Conservation (phyloP, 2,113 vertebrate species). For the Diadophis punctatus region DNA sequence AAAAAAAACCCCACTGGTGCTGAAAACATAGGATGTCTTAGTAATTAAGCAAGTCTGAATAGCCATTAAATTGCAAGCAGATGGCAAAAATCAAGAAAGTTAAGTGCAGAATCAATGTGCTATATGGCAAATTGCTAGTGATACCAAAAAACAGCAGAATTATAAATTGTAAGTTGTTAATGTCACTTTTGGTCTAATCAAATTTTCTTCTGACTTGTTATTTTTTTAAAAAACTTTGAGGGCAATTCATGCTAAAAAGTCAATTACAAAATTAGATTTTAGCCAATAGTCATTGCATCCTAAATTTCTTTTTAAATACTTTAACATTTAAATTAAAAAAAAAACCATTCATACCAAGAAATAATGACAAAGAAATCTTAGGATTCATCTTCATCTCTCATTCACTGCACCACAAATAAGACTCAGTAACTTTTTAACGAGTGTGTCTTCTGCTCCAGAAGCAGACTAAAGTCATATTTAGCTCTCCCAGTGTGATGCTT, state of each 20-base stretch:
- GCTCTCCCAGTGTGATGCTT: background rate
- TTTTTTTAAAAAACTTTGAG: background rate
- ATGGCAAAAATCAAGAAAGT: background rate
- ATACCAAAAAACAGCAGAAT: background rate
- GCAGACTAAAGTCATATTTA: background rate
- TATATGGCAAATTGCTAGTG: background rate
- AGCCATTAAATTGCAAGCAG: slow-evolving; percentile 15
- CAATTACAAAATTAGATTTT: too few relatives aligned
- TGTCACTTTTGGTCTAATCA: background rate
- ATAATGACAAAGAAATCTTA: background rate
- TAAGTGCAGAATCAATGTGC: background rate
- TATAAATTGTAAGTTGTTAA: background rate
- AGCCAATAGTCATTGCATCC: background rate
- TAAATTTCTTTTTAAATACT: background rate
- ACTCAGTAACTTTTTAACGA: background rate
- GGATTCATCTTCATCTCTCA: background rate
- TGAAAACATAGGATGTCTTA: background rate
- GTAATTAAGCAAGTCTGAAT: background rate
- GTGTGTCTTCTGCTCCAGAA: background rate
- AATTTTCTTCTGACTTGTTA: background rate
- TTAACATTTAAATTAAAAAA: background rate
- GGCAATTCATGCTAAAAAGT: background rate
- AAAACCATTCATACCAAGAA: background rate
- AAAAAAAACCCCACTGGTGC: background rate
- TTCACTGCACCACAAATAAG: background rate